Conservation (phyloP, 2,113 vertebrate species). For the Misgurnus mizolepis region DNA sequence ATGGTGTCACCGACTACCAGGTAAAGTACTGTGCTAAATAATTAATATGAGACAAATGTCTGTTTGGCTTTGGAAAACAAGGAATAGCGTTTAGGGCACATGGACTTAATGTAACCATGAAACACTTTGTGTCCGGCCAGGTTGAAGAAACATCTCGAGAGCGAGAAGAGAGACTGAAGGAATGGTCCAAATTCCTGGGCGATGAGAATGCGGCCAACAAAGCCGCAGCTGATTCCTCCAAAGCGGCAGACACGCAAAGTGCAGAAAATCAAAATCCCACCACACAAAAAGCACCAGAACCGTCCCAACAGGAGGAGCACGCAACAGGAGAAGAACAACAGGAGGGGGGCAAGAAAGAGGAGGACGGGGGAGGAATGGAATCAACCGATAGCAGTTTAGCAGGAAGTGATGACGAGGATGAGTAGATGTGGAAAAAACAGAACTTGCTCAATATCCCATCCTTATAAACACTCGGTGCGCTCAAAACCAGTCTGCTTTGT, state of each 20-base stretch:
- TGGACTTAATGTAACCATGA: no score
- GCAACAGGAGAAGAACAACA: neutral
- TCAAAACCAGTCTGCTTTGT: neutral
- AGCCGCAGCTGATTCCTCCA: constrained; percentile 43
- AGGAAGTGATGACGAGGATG: constrained; percentile 83
- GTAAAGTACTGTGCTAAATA: constrained; percentile 61
- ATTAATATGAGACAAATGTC: no score
- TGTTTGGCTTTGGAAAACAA: no score
- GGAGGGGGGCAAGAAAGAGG: constrained; percentile 5
- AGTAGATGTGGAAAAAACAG: constrained; percentile 57
- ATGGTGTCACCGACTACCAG: constrained; percentile 93
- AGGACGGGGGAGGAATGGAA: constrained; percentile 65
- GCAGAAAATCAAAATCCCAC: constrained; percentile 37
- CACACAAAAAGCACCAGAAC: constrained; percentile 23
- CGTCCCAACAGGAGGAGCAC: neutral
- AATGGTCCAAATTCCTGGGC: constrained; percentile 85
- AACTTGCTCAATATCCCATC: neutral
- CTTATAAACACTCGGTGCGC: neutral
- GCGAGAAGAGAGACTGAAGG: constrained; percentile 91
- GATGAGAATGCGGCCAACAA: constrained; percentile 40
- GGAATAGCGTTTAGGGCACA: no score
- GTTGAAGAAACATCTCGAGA: constrained; percentile 93
- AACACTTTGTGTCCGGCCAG: constrained; percentile 63
- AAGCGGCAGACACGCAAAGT: constrained; percentile 48
- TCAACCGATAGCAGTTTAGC: constrained; percentile 91